phyloP scores from a whole-genome alignment of 2,797 vertebrate genomes.

The Alfaro cultratus region DNA sequence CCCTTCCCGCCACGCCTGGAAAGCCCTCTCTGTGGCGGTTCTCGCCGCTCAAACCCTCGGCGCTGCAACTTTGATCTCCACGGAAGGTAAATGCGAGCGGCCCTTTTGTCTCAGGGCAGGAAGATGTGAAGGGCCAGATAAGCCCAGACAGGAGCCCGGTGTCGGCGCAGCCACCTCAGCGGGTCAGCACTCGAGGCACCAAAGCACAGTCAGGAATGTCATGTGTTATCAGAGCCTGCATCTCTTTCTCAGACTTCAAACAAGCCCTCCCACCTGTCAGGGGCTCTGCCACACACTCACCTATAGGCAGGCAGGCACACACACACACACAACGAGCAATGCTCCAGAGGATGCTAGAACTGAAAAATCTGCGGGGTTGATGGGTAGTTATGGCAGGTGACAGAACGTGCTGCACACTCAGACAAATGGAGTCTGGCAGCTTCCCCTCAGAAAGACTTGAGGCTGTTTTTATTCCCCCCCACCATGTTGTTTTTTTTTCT shows the following conservation, averaged over 20 bases:
- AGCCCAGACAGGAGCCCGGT: slow-evolving; percentile 45
- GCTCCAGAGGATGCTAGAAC: slow-evolving; percentile 64
- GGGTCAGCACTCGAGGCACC: slow-evolving; percentile 59
- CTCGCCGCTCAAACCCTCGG: not conserved
- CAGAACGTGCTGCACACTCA: slow-evolving; percentile 72
- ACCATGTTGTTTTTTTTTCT: slow-evolving; percentile 14
- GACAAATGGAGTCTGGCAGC: slow-evolving; percentile 83
- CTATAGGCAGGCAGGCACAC: not conserved
- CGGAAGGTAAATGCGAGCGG: slow-evolving; percentile 33
- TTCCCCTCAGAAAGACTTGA: slow-evolving; percentile 71
- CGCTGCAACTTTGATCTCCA: slow-evolving; percentile 25
- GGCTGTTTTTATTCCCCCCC: slow-evolving; percentile 59
- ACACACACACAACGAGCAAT: slow-evolving; percentile 13
- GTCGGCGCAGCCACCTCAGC: slow-evolving; percentile 53
- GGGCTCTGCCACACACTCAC: slow-evolving; percentile 15
- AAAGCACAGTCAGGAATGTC: slow-evolving; percentile 61
- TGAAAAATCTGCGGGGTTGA: slow-evolving; percentile 69
- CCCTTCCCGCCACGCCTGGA: not conserved
- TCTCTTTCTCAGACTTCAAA: slow-evolving; percentile 63
- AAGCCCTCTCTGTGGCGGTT: not conserved
- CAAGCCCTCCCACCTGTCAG: slow-evolving; percentile 51
- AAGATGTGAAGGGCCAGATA: slow-evolving; percentile 43
- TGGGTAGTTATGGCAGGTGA: slow-evolving; percentile 78
- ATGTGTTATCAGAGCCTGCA: slow-evolving; percentile 61
- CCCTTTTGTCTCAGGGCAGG: slow-evolving; percentile 20